Evolutionary conservation across 2,888 invertebrate genomes (phyloP), one percentile per base, ranked within the genome.

Genomic region (Sphaeridia pumilis): DNA sequence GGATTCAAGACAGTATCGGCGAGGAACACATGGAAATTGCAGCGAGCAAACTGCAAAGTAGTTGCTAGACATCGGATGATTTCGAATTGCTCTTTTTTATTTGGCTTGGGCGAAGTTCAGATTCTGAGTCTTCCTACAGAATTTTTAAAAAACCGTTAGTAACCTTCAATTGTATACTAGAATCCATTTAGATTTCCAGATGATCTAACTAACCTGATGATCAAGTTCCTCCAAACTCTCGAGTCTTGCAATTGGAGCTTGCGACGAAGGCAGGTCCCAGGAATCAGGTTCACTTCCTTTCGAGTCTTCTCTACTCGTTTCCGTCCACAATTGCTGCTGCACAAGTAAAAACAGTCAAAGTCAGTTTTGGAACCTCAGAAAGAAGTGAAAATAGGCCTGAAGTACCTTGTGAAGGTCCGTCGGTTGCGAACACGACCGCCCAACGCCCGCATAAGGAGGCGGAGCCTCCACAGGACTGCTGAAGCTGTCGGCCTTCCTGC

Each of bases 161-260:
- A 27, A 46, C 31, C 21, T 24, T 10, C 45, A 45, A 14, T 43
- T 7, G 20, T 7, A 3, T 21, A 34, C 20, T 22, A 5, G 5
- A 4, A 5, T 43, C 14, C 20, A 4, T 21, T 14, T 21, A 22
- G 21, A 21, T 43, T 12, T 43, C 5, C n/a, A n/a, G 14, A 14
- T 38, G 4, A 38, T 38, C 21, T 3, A 10, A 46, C 5, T 20
- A 34, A 65, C 65, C 58, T 74, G 73, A 67, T 78, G 74, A 68
- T 77, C 77, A 61, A 78, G 70, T 70, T 80, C 80, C 67, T 80
- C 80, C 65, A 80, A 69, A 41, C 80, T 80, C 68, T 80, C 80
- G 65, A 80, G 71, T 68, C 78, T 76, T 51, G 80, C 80, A 60
- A 80, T 80, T 36, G 79, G 80, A 59, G 80, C 80, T 54, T 67